phyloP scores from a whole-genome alignment of 92 coral and sea anemone genomes.

The Parazoanthus swiftii region DNA sequence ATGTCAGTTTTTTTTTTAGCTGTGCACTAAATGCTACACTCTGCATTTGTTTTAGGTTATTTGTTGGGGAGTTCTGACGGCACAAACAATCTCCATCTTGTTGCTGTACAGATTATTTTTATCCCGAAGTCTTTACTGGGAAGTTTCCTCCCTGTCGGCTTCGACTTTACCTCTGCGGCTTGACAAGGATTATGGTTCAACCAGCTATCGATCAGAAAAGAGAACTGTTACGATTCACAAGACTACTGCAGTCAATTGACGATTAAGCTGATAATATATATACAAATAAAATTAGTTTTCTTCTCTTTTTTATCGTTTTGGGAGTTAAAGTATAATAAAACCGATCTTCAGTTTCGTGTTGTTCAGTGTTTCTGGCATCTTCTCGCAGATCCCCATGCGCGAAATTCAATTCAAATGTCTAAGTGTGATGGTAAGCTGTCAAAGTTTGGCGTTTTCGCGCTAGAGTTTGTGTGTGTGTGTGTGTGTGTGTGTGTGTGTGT shows the following conservation, averaged over 20 bases:
- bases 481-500: too few relatives aligned
- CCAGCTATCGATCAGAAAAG: constrained; percentile 75
- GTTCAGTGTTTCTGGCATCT: too few relatives aligned
- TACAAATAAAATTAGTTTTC: neutral
- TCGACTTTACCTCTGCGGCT: constrained; percentile 87
- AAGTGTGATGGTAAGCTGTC: too few relatives aligned
- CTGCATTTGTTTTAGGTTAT: constrained; percentile 60
- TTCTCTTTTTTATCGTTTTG: neutral
- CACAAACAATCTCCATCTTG: constrained; percentile 78
- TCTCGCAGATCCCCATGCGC: neutral
- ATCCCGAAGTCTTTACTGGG: constrained; percentile 98
- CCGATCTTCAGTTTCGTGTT: neutral
- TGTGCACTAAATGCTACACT: neutral
- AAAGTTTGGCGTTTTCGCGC: too few relatives aligned
- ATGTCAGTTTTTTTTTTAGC: neutral
- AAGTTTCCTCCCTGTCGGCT: constrained; percentile 89
- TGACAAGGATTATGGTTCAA: constrained; percentile 83
- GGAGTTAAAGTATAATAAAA: neutral
- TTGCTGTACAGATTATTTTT: constrained; percentile 85
- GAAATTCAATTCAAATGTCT: neutral
- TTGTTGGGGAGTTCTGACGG: constrained; percentile 83
- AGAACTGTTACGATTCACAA: constrained; percentile 83
- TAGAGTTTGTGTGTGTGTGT: too few relatives aligned
- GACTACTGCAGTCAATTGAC: constrained; percentile 67
- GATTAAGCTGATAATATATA: neutral